phyloP scores from a whole-genome alignment of 2,888 invertebrate genomes.

The Tholera decimalis region DNA sequence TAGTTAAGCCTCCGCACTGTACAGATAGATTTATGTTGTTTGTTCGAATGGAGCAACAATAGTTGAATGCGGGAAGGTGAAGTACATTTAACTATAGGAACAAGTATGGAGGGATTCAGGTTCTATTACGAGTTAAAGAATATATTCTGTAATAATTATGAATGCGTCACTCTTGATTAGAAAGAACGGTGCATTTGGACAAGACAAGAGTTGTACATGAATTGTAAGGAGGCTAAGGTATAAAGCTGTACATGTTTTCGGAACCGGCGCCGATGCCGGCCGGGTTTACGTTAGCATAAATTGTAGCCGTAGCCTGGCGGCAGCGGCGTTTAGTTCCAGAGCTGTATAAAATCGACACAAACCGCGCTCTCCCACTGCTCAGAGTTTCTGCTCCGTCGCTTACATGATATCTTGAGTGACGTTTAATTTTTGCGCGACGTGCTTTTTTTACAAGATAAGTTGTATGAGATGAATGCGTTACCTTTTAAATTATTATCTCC shows the following conservation, averaged over 20 bases:
- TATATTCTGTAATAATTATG: conserved; percentile 66
- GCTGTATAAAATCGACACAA: conserved; percentile 79
- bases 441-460: conserved; percentile 40
- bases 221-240: conserved; percentile 66
- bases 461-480: conserved; percentile 33
- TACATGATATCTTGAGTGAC: conserved; percentile 83
- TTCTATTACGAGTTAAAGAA: conserved; percentile 28
- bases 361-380: conserved; percentile 76
- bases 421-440: conserved; percentile 82
- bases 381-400: conserved; percentile 77
- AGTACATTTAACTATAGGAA: conserved; percentile 48
- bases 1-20: conserved; percentile 76
- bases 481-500: conserved; percentile 6
- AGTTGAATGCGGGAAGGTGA: conserved; percentile 39
- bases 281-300: conserved; percentile 82
- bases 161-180: conserved; percentile 73
- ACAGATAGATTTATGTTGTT: conserved; percentile 77
- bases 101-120: conserved; percentile 27
- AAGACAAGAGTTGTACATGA: conserved; percentile 62
- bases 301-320: conserved; percentile 74
- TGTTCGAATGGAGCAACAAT: conserved; percentile 54
- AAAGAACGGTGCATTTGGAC: conserved; percentile 70
- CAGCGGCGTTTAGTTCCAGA: conserved; percentile 76
- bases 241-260: conserved; percentile 71
- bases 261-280: conserved; percentile 69